Percentiles rank a stretch among this genome's conserved stretches.
phyloP scores from a whole-genome alignment of 2,113 vertebrate genomes.

The Urocynchramus pylzowi region DNA sequence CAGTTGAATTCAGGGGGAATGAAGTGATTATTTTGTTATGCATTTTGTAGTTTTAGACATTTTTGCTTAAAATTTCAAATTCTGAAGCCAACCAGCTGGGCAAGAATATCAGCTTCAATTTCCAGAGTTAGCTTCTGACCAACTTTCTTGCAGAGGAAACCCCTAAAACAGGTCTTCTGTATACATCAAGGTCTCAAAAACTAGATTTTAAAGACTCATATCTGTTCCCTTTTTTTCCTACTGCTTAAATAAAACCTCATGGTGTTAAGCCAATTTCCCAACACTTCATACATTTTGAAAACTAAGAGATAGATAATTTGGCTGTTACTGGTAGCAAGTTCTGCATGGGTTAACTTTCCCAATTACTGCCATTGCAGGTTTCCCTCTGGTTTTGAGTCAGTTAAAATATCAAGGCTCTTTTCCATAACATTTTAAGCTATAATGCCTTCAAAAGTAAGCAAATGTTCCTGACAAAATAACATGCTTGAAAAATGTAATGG shows the following conservation, averaged over 20 bases:
- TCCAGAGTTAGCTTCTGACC: neutral
- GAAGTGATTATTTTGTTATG: slow-evolving; percentile 8
- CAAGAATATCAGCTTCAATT: neutral
- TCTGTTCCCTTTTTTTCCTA: neutral
- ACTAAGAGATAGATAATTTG: neutral
- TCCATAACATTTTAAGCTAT: neutral
- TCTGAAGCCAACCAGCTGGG: neutral
- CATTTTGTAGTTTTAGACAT: neutral
- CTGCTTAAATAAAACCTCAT: neutral
- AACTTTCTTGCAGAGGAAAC: neutral
- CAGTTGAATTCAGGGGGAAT: slow-evolving; percentile 10
- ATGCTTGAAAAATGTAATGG: neutral
- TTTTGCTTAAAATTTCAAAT: neutral
- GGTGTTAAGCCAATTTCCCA: neutral
- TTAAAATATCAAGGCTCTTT: slow-evolving; percentile 5
- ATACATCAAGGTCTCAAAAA: neutral
- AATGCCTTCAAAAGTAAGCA: slow-evolving; percentile 9
- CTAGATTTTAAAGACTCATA: neutral
- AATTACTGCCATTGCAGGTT: neutral
- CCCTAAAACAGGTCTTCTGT: neutral
- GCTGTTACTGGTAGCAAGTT: neutral
- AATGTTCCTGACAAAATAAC: slow-evolving; percentile 10
- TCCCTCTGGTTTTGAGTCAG: neutral
- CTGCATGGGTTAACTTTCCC: neutral
- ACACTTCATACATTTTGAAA: neutral